These are phyloP conservation scores for Brienomyrus longianalis DNA, from an alignment of 2,113 vertebrate genomes.

Conservation along the genomic window DNA sequence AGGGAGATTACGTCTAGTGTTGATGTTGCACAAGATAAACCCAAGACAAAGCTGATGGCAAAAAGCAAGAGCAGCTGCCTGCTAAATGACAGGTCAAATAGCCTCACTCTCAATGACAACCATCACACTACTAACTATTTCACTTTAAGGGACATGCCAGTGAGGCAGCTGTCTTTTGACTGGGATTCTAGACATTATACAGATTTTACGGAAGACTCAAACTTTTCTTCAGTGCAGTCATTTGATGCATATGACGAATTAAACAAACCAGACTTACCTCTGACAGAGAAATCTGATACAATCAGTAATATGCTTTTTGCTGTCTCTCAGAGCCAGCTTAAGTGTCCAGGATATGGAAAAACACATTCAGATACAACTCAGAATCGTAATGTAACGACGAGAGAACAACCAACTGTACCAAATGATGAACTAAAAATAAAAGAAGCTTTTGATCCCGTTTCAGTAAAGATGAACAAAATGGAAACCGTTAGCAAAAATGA, in stretches of 20 bases:
- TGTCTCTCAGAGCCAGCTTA: background rate
- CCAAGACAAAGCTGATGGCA: conserved; percentile 35
- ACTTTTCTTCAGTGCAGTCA: conserved; percentile 17
- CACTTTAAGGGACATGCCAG: conserved; percentile 43
- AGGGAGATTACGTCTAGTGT: conserved; percentile 80
- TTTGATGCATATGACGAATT: conserved; percentile 15
- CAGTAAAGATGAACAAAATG: conserved; percentile 6
- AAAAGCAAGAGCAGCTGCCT: conserved; percentile 54
- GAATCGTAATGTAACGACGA: background rate
- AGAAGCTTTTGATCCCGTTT: background rate
- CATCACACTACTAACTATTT: background rate
- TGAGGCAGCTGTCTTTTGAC: conserved; percentile 37
- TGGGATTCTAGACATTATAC: conserved; percentile 28
- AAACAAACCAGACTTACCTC: conserved; percentile 29
- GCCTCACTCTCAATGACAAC: conserved; percentile 29
- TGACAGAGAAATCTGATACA: conserved; percentile 29
- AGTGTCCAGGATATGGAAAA: conserved; percentile 18
- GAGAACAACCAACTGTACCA: background rate
- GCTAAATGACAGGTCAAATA: conserved; percentile 42
- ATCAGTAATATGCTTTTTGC: conserved; percentile 28
- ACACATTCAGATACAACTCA: background rate
- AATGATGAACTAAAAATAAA: conserved; percentile 4
- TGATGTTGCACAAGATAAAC: conserved; percentile 46
- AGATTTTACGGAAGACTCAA: conserved; percentile 19
- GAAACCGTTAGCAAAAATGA: conserved; percentile 16